Percentiles rank a stretch among this genome's conserved stretches.
phyloP scores from a whole-genome alignment of 1,140 invertebrate genomes.

The Campoletis sonorensis region DNA sequence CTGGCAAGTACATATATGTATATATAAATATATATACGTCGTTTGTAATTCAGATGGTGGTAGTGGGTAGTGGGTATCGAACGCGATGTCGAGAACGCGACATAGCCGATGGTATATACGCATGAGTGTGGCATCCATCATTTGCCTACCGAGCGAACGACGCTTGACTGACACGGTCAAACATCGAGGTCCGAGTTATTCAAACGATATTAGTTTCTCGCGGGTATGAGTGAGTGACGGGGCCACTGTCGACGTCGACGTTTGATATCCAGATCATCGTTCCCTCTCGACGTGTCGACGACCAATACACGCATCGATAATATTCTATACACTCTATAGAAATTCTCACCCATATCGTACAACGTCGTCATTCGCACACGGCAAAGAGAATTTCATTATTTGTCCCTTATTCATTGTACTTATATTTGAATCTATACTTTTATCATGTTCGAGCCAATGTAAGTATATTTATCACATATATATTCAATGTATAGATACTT shows the following conservation, averaged over 20 bases:
- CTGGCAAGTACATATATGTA: neutral
- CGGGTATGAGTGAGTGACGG: constrained; percentile 48
- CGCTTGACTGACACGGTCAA: constrained; percentile 63
- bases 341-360: neutral
- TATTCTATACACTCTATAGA: constrained; percentile 3
- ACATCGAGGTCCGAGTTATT: constrained; percentile 55
- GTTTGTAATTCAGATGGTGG: neutral
- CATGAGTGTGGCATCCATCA: constrained; percentile 56
- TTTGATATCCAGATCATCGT: constrained; percentile 41
- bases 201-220: constrained; percentile 52
- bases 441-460: neutral
- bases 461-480: neutral
- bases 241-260: constrained; percentile 43
- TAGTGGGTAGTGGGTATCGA: neutral
- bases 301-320: constrained; percentile 18
- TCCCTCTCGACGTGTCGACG: constrained; percentile 29
- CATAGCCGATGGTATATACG: neutral
- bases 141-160: constrained; percentile 50
- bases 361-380: neutral
- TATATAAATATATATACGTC: no score
- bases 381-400: neutral
- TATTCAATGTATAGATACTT: neutral
- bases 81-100: neutral
- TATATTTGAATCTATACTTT: neutral
- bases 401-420: neutral